Base-by-base conservation (phyloP, 2,113 vertebrate species). In the Eurypyga helias region DNA sequence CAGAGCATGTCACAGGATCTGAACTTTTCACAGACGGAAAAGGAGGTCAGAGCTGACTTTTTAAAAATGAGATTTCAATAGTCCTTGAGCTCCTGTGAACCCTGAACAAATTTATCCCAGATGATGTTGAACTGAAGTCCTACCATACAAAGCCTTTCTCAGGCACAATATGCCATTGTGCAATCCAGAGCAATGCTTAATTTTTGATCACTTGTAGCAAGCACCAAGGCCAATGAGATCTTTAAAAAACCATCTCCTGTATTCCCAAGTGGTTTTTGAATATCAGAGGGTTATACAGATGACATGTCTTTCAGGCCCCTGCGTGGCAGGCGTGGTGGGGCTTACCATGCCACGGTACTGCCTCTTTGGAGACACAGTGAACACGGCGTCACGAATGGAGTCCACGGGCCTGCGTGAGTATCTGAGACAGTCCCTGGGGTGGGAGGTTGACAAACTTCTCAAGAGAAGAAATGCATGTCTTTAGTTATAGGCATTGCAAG, bases 341-440 rank as follows among this genome's bases (percentile, higher is more conserved):
- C 98, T 99, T 61, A 99, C 98, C 21, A 99, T 99, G 99, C 99
- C 99, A n/a, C 98, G 98, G 43, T 99, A 99, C 95, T 99, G 99
- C 98, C 99, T 99, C 95, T 99, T 99, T 19, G 99, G 99, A 80
- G 99, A 99, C 97, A 99, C 99, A 0, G 99, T 99, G 87, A 99
- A 99, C 97, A 99, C 99, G 0, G 98, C 99, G 0, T 99, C 99
- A 33, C 96, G 98, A 67, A 99, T 99, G 98, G 99, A 99, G 98
- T 99, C 99, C 96, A 99, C 99, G 1, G 98, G 99, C 64, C 97
- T 99, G 97, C 98, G 98, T 99, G 95, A 98, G 99, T 98, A 28
- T 34, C 15, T 33, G 36, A 14, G 34, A 9, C 3, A 8, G 17
- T 3, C 17, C 4, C 7, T 58, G 78, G 61, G 13, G 20, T 34